A percentile compares a stretch with the other conserved stretches of the same genome.
Conservation (phyloP, 2,113 vertebrate species). For the Platichthys flesus region DNA sequence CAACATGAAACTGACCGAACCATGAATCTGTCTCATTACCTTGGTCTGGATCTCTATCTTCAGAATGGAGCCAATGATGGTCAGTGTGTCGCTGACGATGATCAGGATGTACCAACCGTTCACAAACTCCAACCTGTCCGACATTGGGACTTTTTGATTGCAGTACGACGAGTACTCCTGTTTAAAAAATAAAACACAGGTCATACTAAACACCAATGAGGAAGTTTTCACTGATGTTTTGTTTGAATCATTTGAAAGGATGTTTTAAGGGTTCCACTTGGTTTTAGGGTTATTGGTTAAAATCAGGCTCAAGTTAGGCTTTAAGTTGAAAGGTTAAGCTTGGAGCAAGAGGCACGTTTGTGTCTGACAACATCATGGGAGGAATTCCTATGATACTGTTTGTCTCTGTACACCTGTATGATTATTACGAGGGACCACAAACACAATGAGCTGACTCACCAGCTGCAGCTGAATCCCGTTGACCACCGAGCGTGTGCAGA, state of each 20-base stretch:
- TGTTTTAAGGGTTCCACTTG: too few relatives aligned
- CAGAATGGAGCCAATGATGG: constrained; percentile 90
- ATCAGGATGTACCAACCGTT: constrained; percentile 97
- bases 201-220: not conserved
- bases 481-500: constrained; percentile 90
- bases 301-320: too few relatives aligned
- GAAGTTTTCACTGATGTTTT: not conserved
- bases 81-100: constrained; percentile 89
- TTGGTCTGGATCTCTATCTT: constrained; percentile 97
- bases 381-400: too few relatives aligned
- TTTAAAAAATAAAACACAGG: not conserved
- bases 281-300: too few relatives aligned
- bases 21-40: constrained; percentile 63
- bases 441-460: constrained; percentile 76
- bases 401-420: not conserved
- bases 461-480: constrained; percentile 88
- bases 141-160: constrained; percentile 83
- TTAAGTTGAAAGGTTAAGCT: too few relatives aligned
- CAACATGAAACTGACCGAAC: not conserved
- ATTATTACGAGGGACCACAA: not conserved
- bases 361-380: too few relatives aligned
- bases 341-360: too few relatives aligned
- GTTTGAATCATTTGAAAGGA: not conserved
- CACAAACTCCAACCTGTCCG: constrained; percentile 92
- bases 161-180: constrained; percentile 91